Evolutionary conservation across 2,888 invertebrate species (phyloP).

Genomic region (Clanis bilineata): DNA sequence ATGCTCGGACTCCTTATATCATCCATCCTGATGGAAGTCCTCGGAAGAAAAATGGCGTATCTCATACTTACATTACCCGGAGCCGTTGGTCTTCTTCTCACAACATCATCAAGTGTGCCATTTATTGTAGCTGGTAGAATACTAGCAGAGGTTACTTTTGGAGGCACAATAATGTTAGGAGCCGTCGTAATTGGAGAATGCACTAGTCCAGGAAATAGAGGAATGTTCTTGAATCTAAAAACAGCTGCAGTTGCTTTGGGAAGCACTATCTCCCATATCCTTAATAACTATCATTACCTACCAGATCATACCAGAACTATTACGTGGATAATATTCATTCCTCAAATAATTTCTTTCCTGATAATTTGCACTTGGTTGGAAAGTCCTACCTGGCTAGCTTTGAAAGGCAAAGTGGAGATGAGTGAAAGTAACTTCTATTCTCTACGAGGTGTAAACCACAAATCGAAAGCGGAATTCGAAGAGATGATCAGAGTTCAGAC

Average conservation of each 20-base stretch:
- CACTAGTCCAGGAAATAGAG: constrained; percentile 46
- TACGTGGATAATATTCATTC: constrained; percentile 36
- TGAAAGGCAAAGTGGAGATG: constrained; percentile 32
- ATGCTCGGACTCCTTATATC: constrained; percentile 36
- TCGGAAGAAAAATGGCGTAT: constrained; percentile 70
- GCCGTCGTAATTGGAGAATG: constrained; percentile 56
- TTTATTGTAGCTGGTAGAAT: constrained; percentile 43
- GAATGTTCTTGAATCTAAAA: constrained; percentile 49
- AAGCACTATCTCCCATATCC: constrained; percentile 39
- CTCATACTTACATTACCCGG: constrained; percentile 59
- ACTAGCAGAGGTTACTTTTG: constrained; percentile 63
- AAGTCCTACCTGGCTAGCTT: constrained; percentile 83
- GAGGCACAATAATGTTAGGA: constrained; percentile 61
- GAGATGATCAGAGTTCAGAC: constrained; percentile 34
- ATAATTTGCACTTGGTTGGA: constrained; percentile 76
- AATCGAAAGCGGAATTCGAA: constrained; percentile 31
- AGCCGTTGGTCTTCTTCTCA: constrained; percentile 70
- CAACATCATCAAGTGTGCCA: constrained; percentile 51
- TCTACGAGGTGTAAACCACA: constrained; percentile 60
- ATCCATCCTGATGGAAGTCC: constrained; percentile 33
- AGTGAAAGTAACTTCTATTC: constrained; percentile 73
- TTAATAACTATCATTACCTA: constrained; percentile 42
- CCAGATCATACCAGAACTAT: too few relatives aligned
- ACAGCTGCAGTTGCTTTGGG: constrained; percentile 43
- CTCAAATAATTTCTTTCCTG: constrained; percentile 32